Evolutionary conservation across 2,797 vertebrate genomes (phyloP), one percentile per base, ranked within the genome.

Genomic region (Tauraco hartlaubi): DNA sequence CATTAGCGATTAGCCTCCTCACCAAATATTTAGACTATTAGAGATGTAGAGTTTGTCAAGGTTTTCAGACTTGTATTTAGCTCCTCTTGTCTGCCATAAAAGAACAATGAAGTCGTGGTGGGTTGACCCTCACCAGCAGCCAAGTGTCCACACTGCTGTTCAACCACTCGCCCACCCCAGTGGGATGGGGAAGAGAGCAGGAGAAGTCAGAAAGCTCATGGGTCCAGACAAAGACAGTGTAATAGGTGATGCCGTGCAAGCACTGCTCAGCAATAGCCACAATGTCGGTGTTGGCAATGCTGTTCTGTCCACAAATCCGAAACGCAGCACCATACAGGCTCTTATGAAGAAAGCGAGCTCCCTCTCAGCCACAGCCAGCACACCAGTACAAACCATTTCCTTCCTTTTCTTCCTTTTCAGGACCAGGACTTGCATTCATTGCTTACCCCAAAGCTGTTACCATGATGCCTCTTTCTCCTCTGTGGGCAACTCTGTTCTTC

Each of bases 391-490:
- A 90, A 44, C 3, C 5, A 14, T n/a, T 55, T 20, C 28, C 17
- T 61, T 78, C 73, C 35, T 71, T 73, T 66, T 44, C 25, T 85
- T 84, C 74, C 63, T 71, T 93, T 96, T 16, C 97, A 99, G 99
- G 99, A 94, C 99, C 99, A 13, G 99, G 99, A 54, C 98, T 99
- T 82, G 99, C 99, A 55, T 99, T 99, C 89, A 99, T 99, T 63
- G 99, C 99, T 4, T 99, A 99, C 93, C 99, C 99, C 75, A 99
- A 99, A 97, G 99, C 99, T 41, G 99, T 99, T 49, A 99, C 99
- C 41, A 99, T 99, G 99, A 99, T 99, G 99, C 99, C 99, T 67
- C 98, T 99, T 85, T 99, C 99, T 92, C 99, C 99, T 4, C 96
- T 99, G 67, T 99, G 99, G 99, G 99, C 99, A 49, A 98, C 98